phyloP scores from a whole-genome alignment of 2,113 vertebrate species.

The Urocynchramus pylzowi region DNA sequence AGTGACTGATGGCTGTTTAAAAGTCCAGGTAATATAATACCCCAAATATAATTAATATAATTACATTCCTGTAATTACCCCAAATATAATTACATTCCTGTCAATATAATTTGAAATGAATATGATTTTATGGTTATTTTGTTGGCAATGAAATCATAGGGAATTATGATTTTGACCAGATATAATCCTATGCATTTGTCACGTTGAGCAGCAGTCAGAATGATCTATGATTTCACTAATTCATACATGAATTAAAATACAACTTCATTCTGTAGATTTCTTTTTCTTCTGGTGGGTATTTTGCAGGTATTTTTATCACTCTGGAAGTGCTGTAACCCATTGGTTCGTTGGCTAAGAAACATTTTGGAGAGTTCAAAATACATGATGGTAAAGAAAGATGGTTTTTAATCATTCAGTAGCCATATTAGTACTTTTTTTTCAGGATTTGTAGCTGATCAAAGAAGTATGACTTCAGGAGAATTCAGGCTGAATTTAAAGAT shows the following conservation, averaged over 20 bases:
- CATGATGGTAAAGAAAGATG: not conserved
- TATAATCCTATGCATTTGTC: fast-evolving
- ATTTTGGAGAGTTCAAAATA: not conserved
- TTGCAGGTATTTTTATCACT: not conserved
- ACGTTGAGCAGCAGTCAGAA: not conserved
- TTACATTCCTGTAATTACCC: not conserved
- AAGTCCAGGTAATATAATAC: not conserved
- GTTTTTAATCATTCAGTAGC: not conserved
- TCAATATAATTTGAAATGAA: not conserved
- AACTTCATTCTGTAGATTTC: not conserved
- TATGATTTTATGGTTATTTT: not conserved
- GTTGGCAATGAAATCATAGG: not conserved
- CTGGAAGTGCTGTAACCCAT: not conserved
- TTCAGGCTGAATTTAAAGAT: not conserved
- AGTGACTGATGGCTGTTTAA: fast-evolving
- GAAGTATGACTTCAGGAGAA: not conserved
- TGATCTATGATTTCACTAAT: not conserved
- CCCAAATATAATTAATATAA: not conserved
- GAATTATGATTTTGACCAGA: not conserved
- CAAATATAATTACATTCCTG: not conserved
- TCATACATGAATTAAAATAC: not conserved
- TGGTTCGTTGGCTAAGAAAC: not conserved
- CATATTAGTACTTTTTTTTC: not conserved
- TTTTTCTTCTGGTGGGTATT: not conserved
- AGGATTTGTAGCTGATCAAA: not conserved